These are phyloP conservation scores for Psammodynastes pulverulentus DNA, from an alignment of 2,113 vertebrate genomes.

Conservation along the genomic window DNA sequence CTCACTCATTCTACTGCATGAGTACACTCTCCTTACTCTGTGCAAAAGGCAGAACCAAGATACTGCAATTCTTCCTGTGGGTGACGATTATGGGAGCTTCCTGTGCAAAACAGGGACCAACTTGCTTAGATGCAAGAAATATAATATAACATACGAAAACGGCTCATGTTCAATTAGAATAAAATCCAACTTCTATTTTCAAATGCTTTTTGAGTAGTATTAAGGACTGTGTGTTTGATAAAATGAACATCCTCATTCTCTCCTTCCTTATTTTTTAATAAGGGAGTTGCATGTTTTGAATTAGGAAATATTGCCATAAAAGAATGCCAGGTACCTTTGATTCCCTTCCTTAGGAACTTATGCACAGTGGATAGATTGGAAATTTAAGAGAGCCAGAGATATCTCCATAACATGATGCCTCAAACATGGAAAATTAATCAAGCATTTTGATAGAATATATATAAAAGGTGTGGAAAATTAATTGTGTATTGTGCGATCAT, in stretches of 20 bases:
- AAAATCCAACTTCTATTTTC: not conserved
- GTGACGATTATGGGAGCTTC: not conserved
- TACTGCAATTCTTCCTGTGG: not conserved
- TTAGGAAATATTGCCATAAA: not conserved
- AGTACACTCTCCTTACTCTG: not conserved
- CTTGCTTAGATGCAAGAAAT: slow-evolving; percentile 1
- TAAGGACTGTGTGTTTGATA: not conserved
- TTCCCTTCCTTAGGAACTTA: not conserved
- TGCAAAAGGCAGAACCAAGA: not conserved
- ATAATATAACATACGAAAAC: not conserved
- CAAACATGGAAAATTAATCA: slow-evolving; percentile 1
- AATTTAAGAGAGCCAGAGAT: not conserved
- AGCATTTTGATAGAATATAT: not conserved
- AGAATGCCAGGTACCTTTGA: not conserved
- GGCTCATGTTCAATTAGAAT: not conserved
- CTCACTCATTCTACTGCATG: not conserved
- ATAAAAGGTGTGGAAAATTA: not conserved
- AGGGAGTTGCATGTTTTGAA: not conserved
- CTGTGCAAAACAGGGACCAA: not conserved
- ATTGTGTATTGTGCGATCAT: not conserved
- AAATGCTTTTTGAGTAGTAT: not conserved
- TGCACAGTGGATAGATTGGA: not conserved
- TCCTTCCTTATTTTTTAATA: not conserved
- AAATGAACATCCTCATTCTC: not conserved
- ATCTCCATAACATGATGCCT: not conserved